A percentile compares a stretch with the other conserved stretches of the same genome.
phyloP scores from a whole-genome alignment of 2,797 vertebrate genomes.

The Erethizon dorsatum region DNA sequence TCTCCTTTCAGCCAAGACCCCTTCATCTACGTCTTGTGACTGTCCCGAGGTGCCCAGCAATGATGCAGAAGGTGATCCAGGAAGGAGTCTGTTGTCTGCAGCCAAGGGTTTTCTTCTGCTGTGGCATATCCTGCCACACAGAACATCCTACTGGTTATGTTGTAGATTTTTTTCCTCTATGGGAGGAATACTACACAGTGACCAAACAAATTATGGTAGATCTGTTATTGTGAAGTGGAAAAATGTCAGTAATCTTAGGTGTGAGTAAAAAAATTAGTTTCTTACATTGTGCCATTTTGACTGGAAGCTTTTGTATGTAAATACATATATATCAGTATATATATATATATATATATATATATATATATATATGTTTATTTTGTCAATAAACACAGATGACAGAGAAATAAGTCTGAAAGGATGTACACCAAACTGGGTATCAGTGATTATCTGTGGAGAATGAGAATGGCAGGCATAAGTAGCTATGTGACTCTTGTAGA shows the following conservation, averaged over 20 bases:
- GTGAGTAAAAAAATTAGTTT: background rate
- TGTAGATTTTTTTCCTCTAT: background rate
- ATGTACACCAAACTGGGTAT: background rate
- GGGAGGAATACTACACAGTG: background rate
- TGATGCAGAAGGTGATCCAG: background rate
- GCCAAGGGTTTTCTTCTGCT: background rate
- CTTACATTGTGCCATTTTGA: background rate
- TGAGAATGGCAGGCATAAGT: background rate
- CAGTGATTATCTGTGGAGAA: background rate
- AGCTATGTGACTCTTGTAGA: background rate
- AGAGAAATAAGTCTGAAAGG: background rate
- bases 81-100: background rate
- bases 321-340: background rate
- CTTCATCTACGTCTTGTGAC: background rate
- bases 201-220: constrained; percentile 1
- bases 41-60: background rate
- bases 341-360: background rate
- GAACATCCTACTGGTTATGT: background rate
- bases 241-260: background rate
- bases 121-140: background rate
- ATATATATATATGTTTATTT: background rate
- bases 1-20: background rate
- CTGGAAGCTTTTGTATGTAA: background rate
- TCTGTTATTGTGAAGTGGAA: constrained; percentile 14
- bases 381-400: background rate